Evolutionary conservation across 2,888 invertebrate species (phyloP).

Genomic region (Tipula unca): DNA sequence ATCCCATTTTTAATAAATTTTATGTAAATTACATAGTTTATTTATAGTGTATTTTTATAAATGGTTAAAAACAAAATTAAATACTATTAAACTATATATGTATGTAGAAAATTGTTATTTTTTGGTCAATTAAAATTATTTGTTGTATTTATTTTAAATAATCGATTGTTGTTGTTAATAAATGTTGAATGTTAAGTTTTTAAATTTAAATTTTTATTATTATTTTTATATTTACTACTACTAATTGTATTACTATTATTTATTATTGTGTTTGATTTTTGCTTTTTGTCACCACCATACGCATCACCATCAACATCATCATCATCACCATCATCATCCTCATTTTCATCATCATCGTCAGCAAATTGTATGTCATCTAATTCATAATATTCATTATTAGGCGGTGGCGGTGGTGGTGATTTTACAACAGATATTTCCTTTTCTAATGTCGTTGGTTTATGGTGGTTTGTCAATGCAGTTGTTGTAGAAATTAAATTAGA

Average conservation of each 20-base stretch:
- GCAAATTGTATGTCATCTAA: slow-evolving; percentile 61
- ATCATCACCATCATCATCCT: not conserved
- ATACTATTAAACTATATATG: not conserved
- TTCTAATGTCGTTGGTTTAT: slow-evolving; percentile 42
- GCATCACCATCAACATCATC: not conserved
- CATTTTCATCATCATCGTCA: slow-evolving; percentile 45
- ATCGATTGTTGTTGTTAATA: not conserved
- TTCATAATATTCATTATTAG: slow-evolving; percentile 48
- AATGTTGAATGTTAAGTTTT: slow-evolving; percentile 15
- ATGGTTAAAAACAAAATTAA: not conserved
- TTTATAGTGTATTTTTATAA: not conserved
- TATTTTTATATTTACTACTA: not conserved
- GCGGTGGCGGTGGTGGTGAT: slow-evolving; percentile 41
- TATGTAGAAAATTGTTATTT: not conserved
- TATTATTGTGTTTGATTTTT: not conserved
- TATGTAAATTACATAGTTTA: not conserved
- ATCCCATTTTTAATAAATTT: not conserved
- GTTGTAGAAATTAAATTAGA: slow-evolving; percentile 35
- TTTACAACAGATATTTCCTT: slow-evolving; percentile 61
- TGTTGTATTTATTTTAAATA: not conserved
- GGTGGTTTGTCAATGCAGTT: slow-evolving; percentile 30
- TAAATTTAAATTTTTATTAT: slow-evolving; percentile 15
- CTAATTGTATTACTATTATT: not conserved
- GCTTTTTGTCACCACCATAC: not conserved
- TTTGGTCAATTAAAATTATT: not conserved